These are phyloP conservation scores for Melanotaenia parkinsoni DNA, from an alignment of 2,797 vertebrate species.

Conservation along the genomic window DNA sequence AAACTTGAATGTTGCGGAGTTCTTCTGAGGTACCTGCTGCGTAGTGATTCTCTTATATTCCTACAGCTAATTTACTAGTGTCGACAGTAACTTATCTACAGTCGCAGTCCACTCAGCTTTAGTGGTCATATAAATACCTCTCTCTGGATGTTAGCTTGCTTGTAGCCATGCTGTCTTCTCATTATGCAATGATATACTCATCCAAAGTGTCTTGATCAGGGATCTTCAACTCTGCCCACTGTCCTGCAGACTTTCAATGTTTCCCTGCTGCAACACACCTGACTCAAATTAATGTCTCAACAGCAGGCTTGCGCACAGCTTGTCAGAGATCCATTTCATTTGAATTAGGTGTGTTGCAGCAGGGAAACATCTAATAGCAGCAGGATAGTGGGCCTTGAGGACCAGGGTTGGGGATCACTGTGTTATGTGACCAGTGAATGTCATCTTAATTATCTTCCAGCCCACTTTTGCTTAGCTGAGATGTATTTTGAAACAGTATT, in stretches of 20 bases:
- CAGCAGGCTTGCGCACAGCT: too few relatives aligned
- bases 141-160: not conserved
- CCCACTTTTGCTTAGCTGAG: not conserved
- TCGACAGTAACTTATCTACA: not conserved
- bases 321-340: too few relatives aligned
- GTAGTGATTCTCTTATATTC: not conserved
- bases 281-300: too few relatives aligned
- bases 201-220: not conserved
- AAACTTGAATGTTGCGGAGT: too few relatives aligned
- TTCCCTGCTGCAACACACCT: too few relatives aligned
- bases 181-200: not conserved
- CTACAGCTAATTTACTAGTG: not conserved
- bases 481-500: not conserved
- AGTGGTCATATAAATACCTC: not conserved
- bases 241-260: too few relatives aligned
- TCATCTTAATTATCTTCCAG: not conserved
- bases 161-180: not conserved
- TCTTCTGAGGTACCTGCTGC: too few relatives aligned
- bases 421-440: not conserved
- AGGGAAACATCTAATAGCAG: too few relatives aligned
- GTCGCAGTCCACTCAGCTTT: not conserved
- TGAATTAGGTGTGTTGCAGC: too few relatives aligned
- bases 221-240: too few relatives aligned
- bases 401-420: too few relatives aligned
- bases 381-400: too few relatives aligned